Percentiles rank a stretch among this genome's conserved stretches.
These are phyloP conservation scores for Prionailurus viverrinus DNA, from an alignment of 2,113 vertebrate genomes.

Conservation along the genomic window DNA sequence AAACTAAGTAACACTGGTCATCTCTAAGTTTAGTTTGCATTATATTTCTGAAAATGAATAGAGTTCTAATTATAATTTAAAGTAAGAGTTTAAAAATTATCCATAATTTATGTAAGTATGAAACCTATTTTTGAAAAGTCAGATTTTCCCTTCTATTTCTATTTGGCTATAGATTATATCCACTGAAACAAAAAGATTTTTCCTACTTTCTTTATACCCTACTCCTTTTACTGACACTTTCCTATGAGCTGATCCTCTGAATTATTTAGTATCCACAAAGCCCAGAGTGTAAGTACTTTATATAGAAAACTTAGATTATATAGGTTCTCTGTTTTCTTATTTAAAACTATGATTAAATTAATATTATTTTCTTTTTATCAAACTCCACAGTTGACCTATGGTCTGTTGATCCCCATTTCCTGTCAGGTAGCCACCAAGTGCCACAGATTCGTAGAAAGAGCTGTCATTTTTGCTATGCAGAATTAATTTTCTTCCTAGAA, in stretches of 20 bases:
- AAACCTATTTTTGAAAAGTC: slow-evolving; percentile 38
- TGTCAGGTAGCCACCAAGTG: slow-evolving; percentile 27
- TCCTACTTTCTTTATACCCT: neutral
- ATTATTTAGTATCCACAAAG: slow-evolving; percentile 53
- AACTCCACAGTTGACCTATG: neutral
- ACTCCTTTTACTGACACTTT: slow-evolving; percentile 24
- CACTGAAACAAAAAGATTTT: neutral
- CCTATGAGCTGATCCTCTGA: neutral
- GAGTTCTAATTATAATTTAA: slow-evolving; percentile 51
- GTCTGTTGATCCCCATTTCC: neutral
- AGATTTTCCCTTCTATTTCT: slow-evolving; percentile 59
- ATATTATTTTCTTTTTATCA: neutral
- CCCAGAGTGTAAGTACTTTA: slow-evolving; percentile 37
- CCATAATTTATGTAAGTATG: slow-evolving; percentile 24
- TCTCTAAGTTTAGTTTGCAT: neutral
- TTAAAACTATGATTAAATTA: slow-evolving; percentile 50
- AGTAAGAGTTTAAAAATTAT: slow-evolving; percentile 33
- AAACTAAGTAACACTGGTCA: neutral
- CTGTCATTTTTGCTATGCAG: slow-evolving; percentile 26
- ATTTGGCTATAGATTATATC: slow-evolving; percentile 24
- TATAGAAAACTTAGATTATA: slow-evolving; percentile 29
- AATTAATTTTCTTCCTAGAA: slow-evolving; percentile 39
- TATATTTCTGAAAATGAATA: slow-evolving; percentile 40
- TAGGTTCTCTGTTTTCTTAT: slow-evolving; percentile 38
- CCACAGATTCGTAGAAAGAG: slow-evolving; percentile 33